Percentiles rank a stretch among this genome's conserved stretches.
Conservation (phyloP, 2,113 vertebrate species). For the Bothrops jararaca region DNA sequence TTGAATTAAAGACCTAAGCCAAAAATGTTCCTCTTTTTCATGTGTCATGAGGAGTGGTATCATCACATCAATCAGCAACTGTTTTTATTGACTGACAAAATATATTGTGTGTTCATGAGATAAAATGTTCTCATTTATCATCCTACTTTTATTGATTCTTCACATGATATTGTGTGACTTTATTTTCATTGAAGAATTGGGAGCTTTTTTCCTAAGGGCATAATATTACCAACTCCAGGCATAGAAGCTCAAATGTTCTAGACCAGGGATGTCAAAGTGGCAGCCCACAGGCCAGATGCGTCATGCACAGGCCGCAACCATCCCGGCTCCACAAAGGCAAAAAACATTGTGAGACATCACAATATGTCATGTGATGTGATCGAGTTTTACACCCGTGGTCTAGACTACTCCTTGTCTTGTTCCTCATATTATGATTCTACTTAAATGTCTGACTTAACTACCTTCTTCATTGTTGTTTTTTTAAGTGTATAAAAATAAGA, state of each 20-base stretch:
- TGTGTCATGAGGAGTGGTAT: not conserved
- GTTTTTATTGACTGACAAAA: not conserved
- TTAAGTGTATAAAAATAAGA: slow-evolving; percentile 27
- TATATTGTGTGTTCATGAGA: not conserved
- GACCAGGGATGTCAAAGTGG: too few species aligned
- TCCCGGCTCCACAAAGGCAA: too few species aligned
- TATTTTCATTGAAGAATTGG: not conserved
- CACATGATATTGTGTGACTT: not conserved
- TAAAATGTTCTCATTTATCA: not conserved
- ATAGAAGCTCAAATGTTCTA: not conserved
- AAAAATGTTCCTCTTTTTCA: not conserved
- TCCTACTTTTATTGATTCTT: not conserved
- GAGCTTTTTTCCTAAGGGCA: not conserved
- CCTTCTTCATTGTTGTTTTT: not conserved
- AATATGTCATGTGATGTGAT: too few species aligned
- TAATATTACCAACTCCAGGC: not conserved
- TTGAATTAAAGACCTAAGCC: not conserved
- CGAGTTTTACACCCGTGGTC: not conserved
- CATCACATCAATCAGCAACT: not conserved
- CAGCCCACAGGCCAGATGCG: too few species aligned
- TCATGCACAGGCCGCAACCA: too few species aligned
- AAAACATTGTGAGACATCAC: too few species aligned
- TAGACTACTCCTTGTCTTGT: not conserved
- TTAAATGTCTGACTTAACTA: slow-evolving; percentile 5
- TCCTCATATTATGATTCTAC: not conserved